Percentiles rank a stretch among this genome's conserved stretches.
phyloP scores from a whole-genome alignment of 2,797 vertebrate genomes.

The Danio jaintianensis region DNA sequence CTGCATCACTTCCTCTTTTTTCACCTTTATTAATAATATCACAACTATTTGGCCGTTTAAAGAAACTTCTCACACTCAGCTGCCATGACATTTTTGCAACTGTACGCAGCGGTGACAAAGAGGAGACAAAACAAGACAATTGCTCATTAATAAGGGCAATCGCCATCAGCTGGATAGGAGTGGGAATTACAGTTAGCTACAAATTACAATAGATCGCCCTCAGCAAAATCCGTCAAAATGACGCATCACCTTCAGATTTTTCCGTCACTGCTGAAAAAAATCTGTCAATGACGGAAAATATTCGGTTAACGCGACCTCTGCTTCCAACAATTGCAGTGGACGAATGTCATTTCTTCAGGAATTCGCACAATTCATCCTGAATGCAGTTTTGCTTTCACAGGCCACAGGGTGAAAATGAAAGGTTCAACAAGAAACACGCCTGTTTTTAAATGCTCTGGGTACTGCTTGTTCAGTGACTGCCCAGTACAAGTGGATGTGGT shows the following conservation, averaged over 20 bases:
- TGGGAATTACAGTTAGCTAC: neutral
- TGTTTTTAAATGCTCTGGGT: slow-evolving; percentile 15
- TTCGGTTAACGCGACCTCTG: neutral
- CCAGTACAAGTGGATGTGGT: slow-evolving; percentile 21
- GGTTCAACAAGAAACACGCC: neutral
- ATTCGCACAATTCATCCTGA: neutral
- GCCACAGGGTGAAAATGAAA: neutral
- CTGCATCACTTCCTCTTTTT: no score
- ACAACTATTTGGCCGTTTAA: neutral
- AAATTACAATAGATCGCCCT: slow-evolving; percentile 2
- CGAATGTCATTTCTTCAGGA: neutral
- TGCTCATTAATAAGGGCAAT: neutral
- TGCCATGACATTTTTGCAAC: neutral
- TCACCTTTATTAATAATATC: neutral
- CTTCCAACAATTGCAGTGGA: slow-evolving; percentile 4
- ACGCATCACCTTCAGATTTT: no score
- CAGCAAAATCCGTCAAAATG: neutral
- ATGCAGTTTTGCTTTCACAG: slow-evolving; percentile 4
- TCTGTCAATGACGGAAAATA: neutral
- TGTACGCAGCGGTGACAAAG: neutral
- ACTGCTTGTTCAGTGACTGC: slow-evolving; percentile 16
- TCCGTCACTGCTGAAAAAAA: neutral
- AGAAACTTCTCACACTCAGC: neutral
- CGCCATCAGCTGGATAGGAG: neutral
- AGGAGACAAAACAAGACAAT: neutral